These are phyloP conservation scores for Pocillopora meandrina DNA, from an alignment of 92 coral and sea anemone species.

Conservation along the genomic window DNA sequence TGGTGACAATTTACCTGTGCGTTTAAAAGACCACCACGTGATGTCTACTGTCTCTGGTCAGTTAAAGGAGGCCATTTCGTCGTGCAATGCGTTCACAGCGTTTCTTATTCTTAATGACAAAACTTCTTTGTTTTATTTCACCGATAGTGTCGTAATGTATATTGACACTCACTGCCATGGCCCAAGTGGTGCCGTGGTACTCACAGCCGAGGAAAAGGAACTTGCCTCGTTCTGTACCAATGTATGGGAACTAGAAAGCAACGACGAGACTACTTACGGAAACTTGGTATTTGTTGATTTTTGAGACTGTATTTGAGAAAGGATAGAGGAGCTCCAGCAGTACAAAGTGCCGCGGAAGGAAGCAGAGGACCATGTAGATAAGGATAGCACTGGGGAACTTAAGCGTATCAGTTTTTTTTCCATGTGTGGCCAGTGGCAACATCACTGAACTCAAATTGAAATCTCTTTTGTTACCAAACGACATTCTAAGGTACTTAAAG, in stretches of 20 bases:
- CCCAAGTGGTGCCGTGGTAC: slow-evolving; percentile 40
- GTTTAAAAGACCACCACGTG: slow-evolving; percentile 48
- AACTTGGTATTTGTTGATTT: slow-evolving; percentile 31
- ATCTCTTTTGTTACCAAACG: no score
- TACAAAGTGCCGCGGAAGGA: no score
- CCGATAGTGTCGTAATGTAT: slow-evolving; percentile 17
- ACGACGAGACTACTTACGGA: slow-evolving; percentile 34
- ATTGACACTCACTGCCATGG: slow-evolving; percentile 55
- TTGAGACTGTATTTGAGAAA: no score
- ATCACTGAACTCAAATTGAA: no score
- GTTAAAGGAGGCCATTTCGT: slow-evolving; percentile 8
- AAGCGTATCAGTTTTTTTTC: no score
- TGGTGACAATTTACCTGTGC: slow-evolving; percentile 45
- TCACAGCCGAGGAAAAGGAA: neutral
- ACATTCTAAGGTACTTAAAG: no score
- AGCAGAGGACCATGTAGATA: no score
- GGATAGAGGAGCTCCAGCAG: no score
- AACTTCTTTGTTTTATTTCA: slow-evolving; percentile 41
- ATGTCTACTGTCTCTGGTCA: slow-evolving; percentile 56
- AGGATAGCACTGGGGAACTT: no score
- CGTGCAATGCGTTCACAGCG: neutral
- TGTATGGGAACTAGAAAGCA: slow-evolving; percentile 48
- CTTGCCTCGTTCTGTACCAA: slow-evolving; percentile 29
- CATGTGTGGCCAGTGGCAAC: no score
- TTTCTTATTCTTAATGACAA: slow-evolving; percentile 51